These are phyloP conservation scores for Mystacornis crossleyi DNA, from an alignment of 2,113 vertebrate species.

Conservation along the genomic window DNA sequence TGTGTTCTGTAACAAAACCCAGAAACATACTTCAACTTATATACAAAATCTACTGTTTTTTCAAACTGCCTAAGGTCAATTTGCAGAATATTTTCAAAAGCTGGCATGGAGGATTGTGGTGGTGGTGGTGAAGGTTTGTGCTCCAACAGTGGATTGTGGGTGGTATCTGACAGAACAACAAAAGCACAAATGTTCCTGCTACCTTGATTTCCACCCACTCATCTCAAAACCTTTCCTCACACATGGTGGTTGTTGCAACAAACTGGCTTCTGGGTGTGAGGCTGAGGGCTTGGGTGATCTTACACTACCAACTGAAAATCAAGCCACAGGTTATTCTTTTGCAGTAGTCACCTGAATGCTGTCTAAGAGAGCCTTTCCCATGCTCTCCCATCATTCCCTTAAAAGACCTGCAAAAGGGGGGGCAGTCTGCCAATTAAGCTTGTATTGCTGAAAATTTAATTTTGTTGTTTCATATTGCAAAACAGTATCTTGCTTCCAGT, in stretches of 20 bases:
- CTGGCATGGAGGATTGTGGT: rapidly evolving
- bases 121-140: neutral
- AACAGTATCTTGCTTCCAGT: neutral
- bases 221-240: neutral
- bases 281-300: neutral
- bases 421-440: neutral
- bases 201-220: neutral
- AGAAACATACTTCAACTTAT: neutral
- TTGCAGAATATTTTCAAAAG: neutral
- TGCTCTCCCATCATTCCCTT: neutral
- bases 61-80: neutral
- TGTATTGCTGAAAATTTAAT: neutral
- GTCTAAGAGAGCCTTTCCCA: neutral
- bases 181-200: neutral
- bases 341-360: neutral
- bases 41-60: neutral
- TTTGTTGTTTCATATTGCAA: neutral
- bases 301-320: neutral
- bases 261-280: neutral
- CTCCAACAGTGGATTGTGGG: neutral
- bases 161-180: neutral
- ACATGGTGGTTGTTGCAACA: neutral
- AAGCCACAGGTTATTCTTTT: neutral
- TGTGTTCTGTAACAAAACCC: neutral
- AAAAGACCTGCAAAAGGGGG: neutral